These are phyloP conservation scores for Glaucopsyche alexis DNA, from an alignment of 2,888 invertebrate genomes.

Conservation along the genomic window DNA sequence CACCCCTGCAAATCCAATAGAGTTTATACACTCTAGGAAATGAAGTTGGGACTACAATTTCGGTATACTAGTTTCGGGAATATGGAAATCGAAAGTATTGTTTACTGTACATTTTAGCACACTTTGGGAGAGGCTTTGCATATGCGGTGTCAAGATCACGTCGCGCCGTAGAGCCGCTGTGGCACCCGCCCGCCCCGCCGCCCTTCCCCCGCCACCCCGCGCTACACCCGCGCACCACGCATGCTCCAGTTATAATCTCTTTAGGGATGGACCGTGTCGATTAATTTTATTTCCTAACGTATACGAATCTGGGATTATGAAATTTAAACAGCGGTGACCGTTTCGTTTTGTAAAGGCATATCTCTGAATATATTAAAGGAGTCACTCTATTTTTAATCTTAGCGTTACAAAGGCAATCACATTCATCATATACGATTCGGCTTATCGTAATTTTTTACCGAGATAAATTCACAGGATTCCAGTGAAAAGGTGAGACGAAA, in stretches of 20 bases:
- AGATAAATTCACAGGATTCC: background rate
- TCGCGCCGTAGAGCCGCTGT: conserved; percentile 63
- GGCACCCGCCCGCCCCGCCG: conserved; percentile 46
- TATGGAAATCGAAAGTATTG: conserved; percentile 37
- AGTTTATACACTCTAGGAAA: conserved; percentile 6
- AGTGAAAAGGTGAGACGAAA: background rate
- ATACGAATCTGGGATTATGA: background rate
- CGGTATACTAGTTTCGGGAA: conserved; percentile 3
- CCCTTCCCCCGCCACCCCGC: conserved; percentile 57
- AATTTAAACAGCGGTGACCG: background rate
- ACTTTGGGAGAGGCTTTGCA: conserved; percentile 61
- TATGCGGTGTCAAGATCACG: conserved; percentile 78
- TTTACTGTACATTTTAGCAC: conserved; percentile 40
- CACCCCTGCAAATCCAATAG: conserved; percentile 9
- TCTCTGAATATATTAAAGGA: conserved; percentile 53
- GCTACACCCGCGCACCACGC: conserved; percentile 74
- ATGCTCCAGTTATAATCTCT: conserved; percentile 80
- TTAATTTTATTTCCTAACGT: conserved; percentile 38
- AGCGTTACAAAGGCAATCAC: background rate
- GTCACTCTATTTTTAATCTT: background rate
- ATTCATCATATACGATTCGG: conserved; percentile 46
- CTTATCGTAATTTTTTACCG: background rate
- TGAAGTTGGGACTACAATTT: background rate
- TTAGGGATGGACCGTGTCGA: conserved; percentile 77
- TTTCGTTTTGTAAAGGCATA: conserved; percentile 38